Conservation (phyloP, 1,140 invertebrate genomes). For the Papilio glaucus region DNA sequence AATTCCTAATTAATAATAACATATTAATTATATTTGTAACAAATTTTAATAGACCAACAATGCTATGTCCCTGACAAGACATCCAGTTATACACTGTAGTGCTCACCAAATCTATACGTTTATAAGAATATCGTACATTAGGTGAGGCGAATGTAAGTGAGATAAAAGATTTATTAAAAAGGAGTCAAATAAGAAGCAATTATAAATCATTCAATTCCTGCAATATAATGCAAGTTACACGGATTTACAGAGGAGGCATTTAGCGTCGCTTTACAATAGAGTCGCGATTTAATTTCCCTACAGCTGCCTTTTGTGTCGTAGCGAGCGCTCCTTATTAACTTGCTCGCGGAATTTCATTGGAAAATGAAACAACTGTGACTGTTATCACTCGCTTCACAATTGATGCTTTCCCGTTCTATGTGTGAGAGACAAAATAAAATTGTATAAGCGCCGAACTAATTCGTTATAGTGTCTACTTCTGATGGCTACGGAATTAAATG, state of each 20-base stretch:
- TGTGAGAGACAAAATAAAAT: neutral
- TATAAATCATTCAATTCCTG: neutral
- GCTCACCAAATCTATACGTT: no score
- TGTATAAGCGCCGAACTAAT: neutral
- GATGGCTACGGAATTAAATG: neutral
- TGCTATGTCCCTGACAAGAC: no score
- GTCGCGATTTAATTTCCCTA: constrained; percentile 37
- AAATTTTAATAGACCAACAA: no score
- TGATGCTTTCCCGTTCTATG: neutral
- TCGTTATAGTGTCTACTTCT: neutral
- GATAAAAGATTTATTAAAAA: neutral
- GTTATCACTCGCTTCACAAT: constrained; percentile 2
- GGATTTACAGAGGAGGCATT: constrained; percentile 5
- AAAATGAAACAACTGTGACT: constrained; percentile 29
- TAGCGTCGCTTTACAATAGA: constrained; percentile 31
- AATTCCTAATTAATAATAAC: neutral
- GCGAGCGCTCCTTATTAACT: constrained; percentile 26
- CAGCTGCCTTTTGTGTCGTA: constrained; percentile 34
- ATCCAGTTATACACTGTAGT: no score
- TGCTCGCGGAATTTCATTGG: constrained; percentile 30
- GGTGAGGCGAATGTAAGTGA: neutral
- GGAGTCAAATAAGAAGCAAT: neutral
- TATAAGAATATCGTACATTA: no score
- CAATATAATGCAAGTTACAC: neutral
- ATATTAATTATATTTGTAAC: no score